Evolutionary conservation across 2,113 vertebrate species (phyloP).

Genomic region (Galemys pyrenaicus): DNA sequence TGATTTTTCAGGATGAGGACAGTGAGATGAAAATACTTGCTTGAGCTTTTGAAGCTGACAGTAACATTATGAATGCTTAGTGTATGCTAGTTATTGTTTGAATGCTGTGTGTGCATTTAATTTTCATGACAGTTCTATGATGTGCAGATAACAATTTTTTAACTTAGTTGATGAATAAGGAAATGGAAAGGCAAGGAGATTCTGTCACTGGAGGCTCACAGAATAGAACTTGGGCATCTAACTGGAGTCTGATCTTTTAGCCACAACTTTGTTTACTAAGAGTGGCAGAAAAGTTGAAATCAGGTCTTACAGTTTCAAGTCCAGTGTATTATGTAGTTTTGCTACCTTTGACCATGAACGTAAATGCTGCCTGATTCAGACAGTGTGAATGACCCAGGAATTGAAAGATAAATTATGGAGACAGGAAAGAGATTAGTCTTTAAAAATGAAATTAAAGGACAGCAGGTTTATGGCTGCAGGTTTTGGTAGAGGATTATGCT

Average conservation of each 20-base stretch:
- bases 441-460: not conserved
- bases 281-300: constrained; percentile 5
- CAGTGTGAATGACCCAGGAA: not conserved
- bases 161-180: constrained; percentile 4
- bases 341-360: not conserved
- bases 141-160: not conserved
- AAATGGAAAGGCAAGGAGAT: not conserved
- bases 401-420: not conserved
- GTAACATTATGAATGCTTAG: constrained; percentile 4
- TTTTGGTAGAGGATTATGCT: constrained; percentile 17
- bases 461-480: not conserved
- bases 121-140: not conserved
- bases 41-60: not conserved
- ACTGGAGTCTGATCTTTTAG: not conserved
- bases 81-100: not conserved
- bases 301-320: not conserved
- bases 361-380: not conserved
- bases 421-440: not conserved
- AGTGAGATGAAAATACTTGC: not conserved
- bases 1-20: not conserved
- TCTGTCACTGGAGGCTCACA: not conserved
- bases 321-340: not conserved
- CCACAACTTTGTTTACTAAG: not conserved
- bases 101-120: not conserved
- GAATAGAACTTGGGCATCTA: not conserved